Conservation (phyloP, 2,888 invertebrate species). For the Tupiocoris notatus region DNA sequence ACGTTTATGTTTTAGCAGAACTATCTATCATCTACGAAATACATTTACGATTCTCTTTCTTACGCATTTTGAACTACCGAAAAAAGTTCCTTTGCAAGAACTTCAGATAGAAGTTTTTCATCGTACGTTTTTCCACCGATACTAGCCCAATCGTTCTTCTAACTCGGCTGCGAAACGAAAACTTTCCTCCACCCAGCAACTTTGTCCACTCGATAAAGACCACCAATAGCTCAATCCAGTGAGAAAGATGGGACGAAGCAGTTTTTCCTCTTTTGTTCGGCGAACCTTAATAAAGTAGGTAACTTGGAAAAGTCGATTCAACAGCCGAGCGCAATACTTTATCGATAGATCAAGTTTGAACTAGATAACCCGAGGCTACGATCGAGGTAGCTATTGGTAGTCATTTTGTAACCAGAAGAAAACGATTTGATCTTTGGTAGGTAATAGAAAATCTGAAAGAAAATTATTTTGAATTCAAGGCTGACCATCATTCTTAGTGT, state of each 20-base stretch:
- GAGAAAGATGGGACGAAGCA: background rate
- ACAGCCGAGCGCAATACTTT: background rate
- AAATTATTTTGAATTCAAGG: too few relatives aligned
- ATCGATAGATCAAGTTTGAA: background rate
- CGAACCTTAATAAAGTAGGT: slow-evolving; percentile 5
- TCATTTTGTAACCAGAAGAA: background rate
- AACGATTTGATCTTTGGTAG: background rate
- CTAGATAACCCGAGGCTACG: background rate
- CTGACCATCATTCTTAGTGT: too few relatives aligned
- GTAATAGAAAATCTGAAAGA: too few relatives aligned
- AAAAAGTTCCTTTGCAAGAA: too few relatives aligned
- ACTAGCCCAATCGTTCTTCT: background rate
- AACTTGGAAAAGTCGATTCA: background rate
- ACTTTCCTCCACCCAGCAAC: slow-evolving; percentile 24
- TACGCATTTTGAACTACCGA: too few relatives aligned
- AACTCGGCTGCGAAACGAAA: background rate
- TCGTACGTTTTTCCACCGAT: background rate
- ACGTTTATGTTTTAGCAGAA: too few relatives aligned
- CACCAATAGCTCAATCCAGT: slow-evolving; percentile 27
- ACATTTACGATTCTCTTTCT: too few relatives aligned
- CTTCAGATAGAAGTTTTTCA: too few relatives aligned
- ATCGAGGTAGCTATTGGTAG: background rate
- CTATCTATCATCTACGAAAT: too few relatives aligned
- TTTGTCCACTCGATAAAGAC: slow-evolving; percentile 26
- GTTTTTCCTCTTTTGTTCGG: background rate